phyloP scores from a whole-genome alignment of 2,888 invertebrate genomes.

The Galerucella calmariensis region DNA sequence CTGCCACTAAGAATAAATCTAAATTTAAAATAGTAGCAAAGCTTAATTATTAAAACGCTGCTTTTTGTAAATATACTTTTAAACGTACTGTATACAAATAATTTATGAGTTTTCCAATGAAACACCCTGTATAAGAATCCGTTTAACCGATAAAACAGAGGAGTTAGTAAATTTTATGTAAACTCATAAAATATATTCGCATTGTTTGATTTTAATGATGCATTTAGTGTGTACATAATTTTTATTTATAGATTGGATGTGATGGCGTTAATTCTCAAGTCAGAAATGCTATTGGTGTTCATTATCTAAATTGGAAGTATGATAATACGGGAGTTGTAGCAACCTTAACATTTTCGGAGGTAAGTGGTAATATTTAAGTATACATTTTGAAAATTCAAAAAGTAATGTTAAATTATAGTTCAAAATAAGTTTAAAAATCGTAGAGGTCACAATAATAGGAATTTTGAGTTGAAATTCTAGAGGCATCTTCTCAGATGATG shows the following conservation, averaged over 20 bases:
- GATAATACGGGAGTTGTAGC: constrained; percentile 94
- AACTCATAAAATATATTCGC: background rate
- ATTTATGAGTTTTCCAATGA: no score
- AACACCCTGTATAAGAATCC: no score
- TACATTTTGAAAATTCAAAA: background rate
- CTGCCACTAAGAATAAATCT: background rate
- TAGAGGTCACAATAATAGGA: no score
- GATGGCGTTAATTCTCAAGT: constrained; percentile 94
- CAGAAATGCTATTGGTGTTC: constrained; percentile 82
- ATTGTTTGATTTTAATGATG: background rate
- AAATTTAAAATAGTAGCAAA: background rate
- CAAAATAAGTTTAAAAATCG: no score
- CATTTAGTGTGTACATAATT: background rate
- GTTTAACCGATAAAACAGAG: no score
- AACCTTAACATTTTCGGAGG: constrained; percentile 84
- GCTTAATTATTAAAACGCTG: background rate
- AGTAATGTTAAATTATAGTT: no score
- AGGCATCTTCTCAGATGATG: no score
- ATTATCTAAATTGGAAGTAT: constrained; percentile 86
- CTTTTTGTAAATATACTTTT: background rate
- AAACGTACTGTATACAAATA: no score
- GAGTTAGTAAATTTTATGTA: no score
- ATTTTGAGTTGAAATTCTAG: no score
- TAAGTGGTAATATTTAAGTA: constrained; percentile 58
- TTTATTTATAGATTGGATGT: constrained; percentile 81